Conservation (phyloP, 1,140 invertebrate genomes). For the Saccostrea echinata region DNA sequence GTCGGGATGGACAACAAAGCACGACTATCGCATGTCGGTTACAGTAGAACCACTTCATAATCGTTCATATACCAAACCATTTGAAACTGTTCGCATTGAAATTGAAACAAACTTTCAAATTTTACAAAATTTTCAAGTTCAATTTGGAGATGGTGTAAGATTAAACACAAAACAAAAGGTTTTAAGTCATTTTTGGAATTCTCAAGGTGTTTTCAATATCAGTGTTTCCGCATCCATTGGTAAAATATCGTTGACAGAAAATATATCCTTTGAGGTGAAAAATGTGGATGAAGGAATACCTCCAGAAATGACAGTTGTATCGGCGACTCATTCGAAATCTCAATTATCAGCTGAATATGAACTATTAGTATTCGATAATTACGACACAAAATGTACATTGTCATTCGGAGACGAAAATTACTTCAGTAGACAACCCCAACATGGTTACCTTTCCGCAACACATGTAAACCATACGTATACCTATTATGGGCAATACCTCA, state of each 20-base stretch:
- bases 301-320: constrained; percentile 66
- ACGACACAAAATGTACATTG: constrained; percentile 56
- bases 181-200: constrained; percentile 69
- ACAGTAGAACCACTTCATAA: constrained; percentile 51
- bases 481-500: constrained; percentile 35
- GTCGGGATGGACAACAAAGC: constrained; percentile 46
- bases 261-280: constrained; percentile 58
- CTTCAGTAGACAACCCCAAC: background rate
- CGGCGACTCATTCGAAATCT: constrained; percentile 52
- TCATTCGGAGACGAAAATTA: constrained; percentile 56
- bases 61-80: constrained; percentile 67
- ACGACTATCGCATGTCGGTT: constrained; percentile 51
- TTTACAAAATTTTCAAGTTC: constrained; percentile 62
- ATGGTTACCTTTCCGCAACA: background rate
- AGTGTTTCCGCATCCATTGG: constrained; percentile 66
- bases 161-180: constrained; percentile 55
- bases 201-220: constrained; percentile 67
- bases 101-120: constrained; percentile 60
- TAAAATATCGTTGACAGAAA: constrained; percentile 51
- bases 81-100: constrained; percentile 68
- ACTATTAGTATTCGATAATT: constrained; percentile 54
- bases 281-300: constrained; percentile 70
- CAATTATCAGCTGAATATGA: constrained; percentile 47
- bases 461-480: constrained; percentile 9
- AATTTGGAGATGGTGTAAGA: constrained; percentile 71